Conservation (phyloP, 2,888 invertebrate genomes). For the Mimas tiliae region DNA sequence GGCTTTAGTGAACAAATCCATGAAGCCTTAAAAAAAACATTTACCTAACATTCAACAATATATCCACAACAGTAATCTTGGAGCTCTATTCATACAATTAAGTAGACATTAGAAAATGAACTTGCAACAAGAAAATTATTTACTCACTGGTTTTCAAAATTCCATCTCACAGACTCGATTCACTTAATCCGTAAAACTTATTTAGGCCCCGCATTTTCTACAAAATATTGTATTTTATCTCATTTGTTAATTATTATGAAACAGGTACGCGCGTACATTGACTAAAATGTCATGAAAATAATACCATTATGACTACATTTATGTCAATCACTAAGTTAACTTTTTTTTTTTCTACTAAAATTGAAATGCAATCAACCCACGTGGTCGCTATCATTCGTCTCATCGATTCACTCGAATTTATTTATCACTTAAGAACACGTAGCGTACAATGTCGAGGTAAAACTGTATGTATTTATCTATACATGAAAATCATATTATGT, state of each 20-base stretch:
- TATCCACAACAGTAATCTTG: conserved; percentile 16
- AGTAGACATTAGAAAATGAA: conserved; percentile 41
- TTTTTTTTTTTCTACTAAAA: conserved; percentile 45
- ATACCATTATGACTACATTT: conserved; percentile 53
- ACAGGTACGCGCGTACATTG: conserved; percentile 75
- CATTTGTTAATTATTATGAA: conserved; percentile 56
- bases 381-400: conserved; percentile 30
- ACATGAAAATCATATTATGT: conserved; percentile 52
- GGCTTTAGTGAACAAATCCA: conserved; percentile 22
- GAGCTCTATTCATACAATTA: conserved; percentile 33
- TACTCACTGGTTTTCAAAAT: conserved; percentile 48
- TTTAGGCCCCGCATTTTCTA: conserved; percentile 65
- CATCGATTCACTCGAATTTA: conserved; percentile 27
- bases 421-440: conserved; percentile 37
- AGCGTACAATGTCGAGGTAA: conserved; percentile 42
- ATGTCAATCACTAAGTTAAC: conserved; percentile 45
- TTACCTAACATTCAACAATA: conserved; percentile 24
- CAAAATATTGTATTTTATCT: conserved; percentile 49
- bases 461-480: conserved; percentile 41
- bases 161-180: conserved; percentile 39
- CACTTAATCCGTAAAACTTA: conserved; percentile 46
- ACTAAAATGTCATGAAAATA: conserved; percentile 70
- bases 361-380: conserved; percentile 51
- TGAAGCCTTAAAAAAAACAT: conserved; percentile 22
- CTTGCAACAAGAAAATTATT: conserved; percentile 34